Evolutionary conservation across 2,113 vertebrate genomes (phyloP).

Genomic region (Gulo gulo): DNA sequence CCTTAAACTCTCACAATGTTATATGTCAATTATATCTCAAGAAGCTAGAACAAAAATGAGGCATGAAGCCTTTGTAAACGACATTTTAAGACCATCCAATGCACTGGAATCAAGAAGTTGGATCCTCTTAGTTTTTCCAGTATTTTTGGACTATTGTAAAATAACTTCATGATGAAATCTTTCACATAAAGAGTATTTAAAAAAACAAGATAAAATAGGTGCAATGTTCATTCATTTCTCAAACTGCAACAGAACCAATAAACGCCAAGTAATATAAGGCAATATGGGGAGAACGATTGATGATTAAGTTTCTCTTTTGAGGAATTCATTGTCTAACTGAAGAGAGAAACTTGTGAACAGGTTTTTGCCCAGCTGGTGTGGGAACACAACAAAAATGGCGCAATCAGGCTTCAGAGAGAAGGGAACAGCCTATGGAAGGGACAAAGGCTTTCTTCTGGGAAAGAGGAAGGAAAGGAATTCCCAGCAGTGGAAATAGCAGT

Average conservation of each 20-base stretch:
- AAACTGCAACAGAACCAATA: neutral
- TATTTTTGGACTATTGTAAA: neutral
- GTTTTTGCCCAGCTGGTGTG: constrained; percentile 26
- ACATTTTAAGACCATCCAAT: neutral
- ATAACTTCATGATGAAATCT: constrained; percentile 11
- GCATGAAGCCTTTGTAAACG: neutral
- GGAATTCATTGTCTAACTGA: neutral
- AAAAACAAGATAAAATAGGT: neutral
- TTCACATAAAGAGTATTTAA: neutral
- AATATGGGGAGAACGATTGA: neutral
- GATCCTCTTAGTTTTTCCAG: neutral
- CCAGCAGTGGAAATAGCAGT: neutral
- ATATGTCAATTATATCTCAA: neutral
- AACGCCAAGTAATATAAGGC: neutral
- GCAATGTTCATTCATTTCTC: neutral
- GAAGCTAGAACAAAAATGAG: neutral
- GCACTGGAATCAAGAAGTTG: neutral
- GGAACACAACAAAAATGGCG: neutral
- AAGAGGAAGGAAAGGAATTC: neutral
- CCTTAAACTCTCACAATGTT: neutral
- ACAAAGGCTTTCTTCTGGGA: neutral
- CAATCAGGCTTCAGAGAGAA: neutral
- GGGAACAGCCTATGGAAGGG: neutral
- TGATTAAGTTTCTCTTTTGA: constrained; percentile 8
- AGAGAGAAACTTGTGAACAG: neutral